phyloP scores from a whole-genome alignment of 2,113 vertebrate species.

The Nansenia antarctica region DNA sequence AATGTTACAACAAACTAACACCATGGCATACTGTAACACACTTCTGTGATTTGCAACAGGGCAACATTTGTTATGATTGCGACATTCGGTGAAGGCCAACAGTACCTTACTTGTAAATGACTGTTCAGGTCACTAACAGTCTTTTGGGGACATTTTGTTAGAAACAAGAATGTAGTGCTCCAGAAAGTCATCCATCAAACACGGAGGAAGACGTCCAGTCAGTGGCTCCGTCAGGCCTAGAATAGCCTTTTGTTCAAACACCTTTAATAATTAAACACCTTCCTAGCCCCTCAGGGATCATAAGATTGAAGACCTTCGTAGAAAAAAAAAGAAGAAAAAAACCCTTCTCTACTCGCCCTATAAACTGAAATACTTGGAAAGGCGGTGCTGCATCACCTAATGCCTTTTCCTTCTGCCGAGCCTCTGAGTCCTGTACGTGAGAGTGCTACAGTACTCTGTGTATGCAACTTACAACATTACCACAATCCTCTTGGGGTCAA shows the following conservation, averaged over 20 bases:
- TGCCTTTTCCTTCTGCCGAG: constrained; percentile 88
- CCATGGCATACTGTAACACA: no score
- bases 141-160: constrained; percentile 55
- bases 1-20: neutral
- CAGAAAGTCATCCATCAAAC: constrained; percentile 62
- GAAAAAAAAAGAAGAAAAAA: constrained; percentile 20
- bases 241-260: constrained; percentile 77
- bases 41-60: no score
- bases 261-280: constrained; percentile 81
- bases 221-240: constrained; percentile 68
- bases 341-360: neutral
- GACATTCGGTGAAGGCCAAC: no score
- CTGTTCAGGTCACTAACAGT: constrained; percentile 14
- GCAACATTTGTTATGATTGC: no score
- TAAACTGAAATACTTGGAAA: constrained; percentile 57
- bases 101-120: neutral
- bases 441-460: constrained; percentile 15
- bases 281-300: constrained; percentile 60
- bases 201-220: constrained; percentile 64
- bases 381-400: constrained; percentile 67
- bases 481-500: constrained; percentile 85
- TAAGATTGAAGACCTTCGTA: constrained; percentile 66
- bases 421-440: constrained; percentile 76
- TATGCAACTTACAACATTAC: constrained; percentile 85
- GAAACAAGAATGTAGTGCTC: constrained; percentile 45